Evolutionary conservation across 1,140 invertebrate genomes (phyloP).

Genomic region (Apis cerana): DNA sequence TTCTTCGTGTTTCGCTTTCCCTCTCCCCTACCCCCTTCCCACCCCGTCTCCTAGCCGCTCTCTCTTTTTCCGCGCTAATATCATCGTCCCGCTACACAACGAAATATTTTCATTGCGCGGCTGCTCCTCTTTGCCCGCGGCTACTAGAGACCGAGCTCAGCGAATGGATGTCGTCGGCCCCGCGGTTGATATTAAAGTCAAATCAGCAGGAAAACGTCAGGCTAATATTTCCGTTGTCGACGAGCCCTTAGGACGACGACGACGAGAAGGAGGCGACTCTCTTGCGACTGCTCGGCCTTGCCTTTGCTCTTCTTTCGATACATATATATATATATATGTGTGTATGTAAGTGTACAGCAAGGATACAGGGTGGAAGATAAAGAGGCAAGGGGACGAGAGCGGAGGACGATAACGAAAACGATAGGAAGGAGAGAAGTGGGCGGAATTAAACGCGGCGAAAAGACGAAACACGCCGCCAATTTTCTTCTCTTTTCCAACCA

Average conservation of each 20-base stretch:
- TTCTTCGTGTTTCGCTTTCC: background rate
- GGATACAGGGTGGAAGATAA: background rate
- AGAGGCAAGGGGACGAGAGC: background rate
- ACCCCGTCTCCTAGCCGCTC: background rate
- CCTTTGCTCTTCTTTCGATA: conserved; percentile 25
- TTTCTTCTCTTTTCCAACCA: conserved; percentile 34
- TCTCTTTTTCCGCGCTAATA: conserved; percentile 43
- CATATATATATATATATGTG: too few relatives aligned
- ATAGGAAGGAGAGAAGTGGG: background rate
- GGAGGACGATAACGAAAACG: background rate
- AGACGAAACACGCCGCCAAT: conserved; percentile 56
- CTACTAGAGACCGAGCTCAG: background rate
- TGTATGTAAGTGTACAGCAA: too few relatives aligned
- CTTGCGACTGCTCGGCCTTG: background rate
- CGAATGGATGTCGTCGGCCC: conserved; percentile 57
- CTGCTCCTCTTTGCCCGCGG: conserved; percentile 45
- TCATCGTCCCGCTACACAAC: conserved; percentile 53
- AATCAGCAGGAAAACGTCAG: conserved; percentile 64
- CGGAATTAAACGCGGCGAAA: conserved; percentile 54
- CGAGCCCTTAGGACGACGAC: conserved; percentile 39
- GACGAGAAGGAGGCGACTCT: background rate
- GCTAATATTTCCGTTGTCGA: conserved; percentile 57
- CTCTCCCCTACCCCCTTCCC: background rate
- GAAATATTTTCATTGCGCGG: conserved; percentile 61
- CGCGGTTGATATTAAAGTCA: conserved; percentile 63